phyloP scores from a whole-genome alignment of 1,140 invertebrate species.

The Acromyrmex echinatior region DNA sequence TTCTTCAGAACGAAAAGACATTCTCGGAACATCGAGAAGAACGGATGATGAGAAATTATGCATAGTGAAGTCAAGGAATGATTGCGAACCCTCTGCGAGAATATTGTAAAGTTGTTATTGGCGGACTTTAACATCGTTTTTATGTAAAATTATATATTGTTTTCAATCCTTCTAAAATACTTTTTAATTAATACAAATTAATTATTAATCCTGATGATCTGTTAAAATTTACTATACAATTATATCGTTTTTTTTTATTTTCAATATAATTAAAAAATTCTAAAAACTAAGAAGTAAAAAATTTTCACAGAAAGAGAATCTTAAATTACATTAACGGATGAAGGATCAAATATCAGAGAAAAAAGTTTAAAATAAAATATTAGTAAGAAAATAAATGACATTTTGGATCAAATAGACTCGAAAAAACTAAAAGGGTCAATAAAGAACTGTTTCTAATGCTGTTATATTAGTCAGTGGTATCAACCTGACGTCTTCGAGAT shows the following conservation, averaged over 20 bases:
- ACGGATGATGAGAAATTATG: conserved; percentile 99
- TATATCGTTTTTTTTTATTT: too few relatives aligned
- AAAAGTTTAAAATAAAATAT: too few relatives aligned
- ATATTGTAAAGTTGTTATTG: neutral
- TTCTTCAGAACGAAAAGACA: conserved; percentile 98
- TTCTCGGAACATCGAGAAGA: conserved; percentile 99
- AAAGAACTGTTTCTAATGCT: neutral
- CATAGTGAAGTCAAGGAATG: conserved; percentile 98
- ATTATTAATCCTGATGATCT: neutral
- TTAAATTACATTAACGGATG: too few relatives aligned
- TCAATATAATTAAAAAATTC: too few relatives aligned
- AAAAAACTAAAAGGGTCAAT: too few relatives aligned
- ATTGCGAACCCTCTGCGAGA: conserved; percentile 91
- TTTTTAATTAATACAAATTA: neutral
- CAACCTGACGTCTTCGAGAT: conserved; percentile 92
- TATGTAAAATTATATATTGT: neutral
- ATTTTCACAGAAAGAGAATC: too few relatives aligned
- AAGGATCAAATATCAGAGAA: too few relatives aligned
- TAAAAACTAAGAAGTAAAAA: too few relatives aligned
- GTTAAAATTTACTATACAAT: too few relatives aligned
- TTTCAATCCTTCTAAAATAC: neutral
- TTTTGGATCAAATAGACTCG: too few relatives aligned
- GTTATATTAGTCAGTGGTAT: conserved; percentile 26
- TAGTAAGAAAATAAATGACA: too few relatives aligned
- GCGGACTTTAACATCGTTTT: neutral